Base-by-base conservation (phyloP, 35 echinoderm and acorn worm species). In the Patiria miniata region DNA sequence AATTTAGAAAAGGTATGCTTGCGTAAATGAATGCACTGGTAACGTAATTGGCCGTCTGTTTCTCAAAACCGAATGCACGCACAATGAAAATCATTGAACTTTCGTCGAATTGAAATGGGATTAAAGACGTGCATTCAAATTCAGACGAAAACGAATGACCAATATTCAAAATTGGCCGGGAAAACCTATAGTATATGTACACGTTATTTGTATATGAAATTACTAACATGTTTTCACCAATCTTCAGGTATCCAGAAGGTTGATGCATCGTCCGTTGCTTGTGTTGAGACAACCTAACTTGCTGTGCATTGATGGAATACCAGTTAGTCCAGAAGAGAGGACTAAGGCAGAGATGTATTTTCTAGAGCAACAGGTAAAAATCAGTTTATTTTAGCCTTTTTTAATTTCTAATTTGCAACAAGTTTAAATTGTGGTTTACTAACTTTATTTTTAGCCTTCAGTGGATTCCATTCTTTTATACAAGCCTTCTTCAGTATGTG, bases 301-400 rank as follows among this genome's bases (percentile, higher is more conserved):
- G 54, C 28, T 97, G 52, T 97, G 95, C 77, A 97, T 97, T 40
- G 95, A 97, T 91, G 95, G 95, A 19, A 97, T 97, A 18, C 95
- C 95, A 83, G 95, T 97, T 29, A 97, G 90, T 69, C 76, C 89
- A 47, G 95, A 97, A 60, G 95, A 97, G 68, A 90, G 95, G 77
- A 91, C 95, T 57, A 97, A 97, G 51, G 95, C 95, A 85, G 95
- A 97, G 52, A 80, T 97, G 6, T 97, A 97, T 59, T 97, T 97
- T 55, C 88, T 94, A 82, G 95, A 97, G 58, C 95, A 97, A 30
- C 91, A 94, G 85, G 95, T 97, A 86, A 61, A 37, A 73, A 29
- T 44, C 2, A 29, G 5, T 82, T 82, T 50, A 18, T 16, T 12
- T 50, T 1, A 81, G 18, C 15, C 2, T 77, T 77, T 29, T 17